Evolutionary conservation across 2,888 invertebrate genomes (phyloP).

Genomic region (Nephrotoma appendiculata): DNA sequence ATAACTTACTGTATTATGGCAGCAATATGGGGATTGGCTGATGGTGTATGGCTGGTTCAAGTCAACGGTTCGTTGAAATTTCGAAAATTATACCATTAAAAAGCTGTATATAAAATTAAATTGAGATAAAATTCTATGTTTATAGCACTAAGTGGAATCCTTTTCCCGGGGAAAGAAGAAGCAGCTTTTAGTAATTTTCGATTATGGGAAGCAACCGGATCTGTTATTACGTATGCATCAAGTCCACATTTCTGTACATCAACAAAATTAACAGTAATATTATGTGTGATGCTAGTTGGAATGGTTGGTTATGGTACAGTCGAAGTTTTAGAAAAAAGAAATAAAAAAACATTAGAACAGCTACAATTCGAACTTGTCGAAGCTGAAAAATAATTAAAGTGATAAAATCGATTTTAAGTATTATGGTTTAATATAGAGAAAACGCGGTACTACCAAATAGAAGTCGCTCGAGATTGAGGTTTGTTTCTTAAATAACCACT

Average conservation of each 20-base stretch:
- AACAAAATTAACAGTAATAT: constrained; percentile 52
- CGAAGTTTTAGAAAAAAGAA: constrained; percentile 19
- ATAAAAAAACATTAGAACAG: constrained; percentile 10
- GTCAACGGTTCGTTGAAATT: constrained; percentile 56
- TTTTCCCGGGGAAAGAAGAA: constrained; percentile 74
- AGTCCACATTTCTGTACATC: constrained; percentile 63
- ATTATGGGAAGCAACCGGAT: constrained; percentile 83
- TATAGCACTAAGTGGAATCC: constrained; percentile 66
- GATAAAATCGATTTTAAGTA: neutral
- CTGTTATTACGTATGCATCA: constrained; percentile 69
- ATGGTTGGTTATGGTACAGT: constrained; percentile 36
- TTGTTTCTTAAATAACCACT: no score
- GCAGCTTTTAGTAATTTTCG: constrained; percentile 88
- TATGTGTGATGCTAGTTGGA: constrained; percentile 53
- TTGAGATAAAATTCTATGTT: constrained; percentile 1
- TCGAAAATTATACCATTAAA: neutral
- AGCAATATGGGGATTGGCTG: constrained; percentile 76
- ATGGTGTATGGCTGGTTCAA: constrained; percentile 84
- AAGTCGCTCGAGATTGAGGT: no score
- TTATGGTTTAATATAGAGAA: neutral
- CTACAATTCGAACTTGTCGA: neutral
- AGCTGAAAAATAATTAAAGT: neutral
- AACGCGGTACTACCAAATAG: no score
- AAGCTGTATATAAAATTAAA: neutral
- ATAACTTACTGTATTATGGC: constrained; percentile 62